Percentiles rank a stretch among this genome's conserved stretches.
These are phyloP conservation scores for Danaus plexippus DNA, from an alignment of 1,140 invertebrate species.

Conservation along the genomic window DNA sequence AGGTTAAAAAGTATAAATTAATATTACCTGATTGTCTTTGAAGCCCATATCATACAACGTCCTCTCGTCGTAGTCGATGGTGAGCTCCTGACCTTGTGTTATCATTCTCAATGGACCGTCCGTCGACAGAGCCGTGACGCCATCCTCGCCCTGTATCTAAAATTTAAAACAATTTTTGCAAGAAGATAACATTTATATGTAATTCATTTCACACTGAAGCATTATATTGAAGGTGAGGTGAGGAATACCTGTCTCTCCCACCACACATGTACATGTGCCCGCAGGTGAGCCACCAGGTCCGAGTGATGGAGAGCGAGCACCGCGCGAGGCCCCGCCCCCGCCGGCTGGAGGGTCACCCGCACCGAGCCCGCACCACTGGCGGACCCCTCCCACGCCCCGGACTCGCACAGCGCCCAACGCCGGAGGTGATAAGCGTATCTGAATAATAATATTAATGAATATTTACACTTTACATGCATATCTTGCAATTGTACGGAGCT, in stretches of 20 bases:
- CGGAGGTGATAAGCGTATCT: slow-evolving; percentile 89
- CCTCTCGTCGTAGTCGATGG: slow-evolving; percentile 94
- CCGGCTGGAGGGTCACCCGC: slow-evolving; percentile 87
- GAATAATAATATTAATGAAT: slow-evolving; percentile 9
- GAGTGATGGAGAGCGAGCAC: slow-evolving; percentile 82
- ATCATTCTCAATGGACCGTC: slow-evolving; percentile 93
- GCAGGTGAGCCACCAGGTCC: slow-evolving; percentile 90
- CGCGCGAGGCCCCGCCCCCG: slow-evolving; percentile 85
- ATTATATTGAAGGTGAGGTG: too few relatives aligned
- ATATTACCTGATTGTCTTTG: slow-evolving; percentile 82
- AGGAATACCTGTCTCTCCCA: slow-evolving; percentile 76
- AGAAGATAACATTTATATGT: too few relatives aligned
- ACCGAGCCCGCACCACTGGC: slow-evolving; percentile 70
- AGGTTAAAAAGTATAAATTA: background rate
- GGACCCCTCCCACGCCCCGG: slow-evolving; percentile 50
- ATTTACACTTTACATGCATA: too few relatives aligned
- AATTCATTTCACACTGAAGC: too few relatives aligned
- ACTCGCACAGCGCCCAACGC: slow-evolving; percentile 80
- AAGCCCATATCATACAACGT: slow-evolving; percentile 91
- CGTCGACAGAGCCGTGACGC: slow-evolving; percentile 76
- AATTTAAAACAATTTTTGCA: slow-evolving; percentile 5
- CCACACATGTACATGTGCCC: slow-evolving; percentile 95
- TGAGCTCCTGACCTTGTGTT: slow-evolving; percentile 93
- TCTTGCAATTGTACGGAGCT: too few relatives aligned
- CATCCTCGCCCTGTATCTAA: slow-evolving; percentile 68